Evolutionary conservation across 1,140 invertebrate genomes (phyloP), one percentile per base, ranked within the genome.

Genomic region (Drosophila busckii): DNA sequence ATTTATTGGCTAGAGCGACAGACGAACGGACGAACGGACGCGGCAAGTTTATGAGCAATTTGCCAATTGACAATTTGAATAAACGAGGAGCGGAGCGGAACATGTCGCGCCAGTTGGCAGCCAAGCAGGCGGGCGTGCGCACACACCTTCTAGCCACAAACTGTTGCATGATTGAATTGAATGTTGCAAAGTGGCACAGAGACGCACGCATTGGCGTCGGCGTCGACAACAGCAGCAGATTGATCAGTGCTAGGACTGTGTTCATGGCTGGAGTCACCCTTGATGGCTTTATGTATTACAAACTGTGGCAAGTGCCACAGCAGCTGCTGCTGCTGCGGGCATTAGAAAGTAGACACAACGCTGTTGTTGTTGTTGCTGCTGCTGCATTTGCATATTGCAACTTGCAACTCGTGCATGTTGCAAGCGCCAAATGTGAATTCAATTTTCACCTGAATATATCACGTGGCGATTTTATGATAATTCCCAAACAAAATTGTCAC

Each of bases 31-130:
- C 25, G 6, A 10, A n/a, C 26, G 10, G 41, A 1, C 16, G n/a
- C 4, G 6, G 56, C 32, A 73, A 71, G 62, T 71, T 71, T 68
- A 71, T 71, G 73, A 62, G 32, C 69, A 62, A 71, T 73, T 71
- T 67, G 62, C 55, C 69, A 68, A 41, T 15, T 40, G 31, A 44
- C 55, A 44, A 71, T 71, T 71, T 73, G 69, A 59, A 70, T 70
- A 64, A 61, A 41, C 28, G 34, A 50, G 17, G 45, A 64, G 31
- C 20, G 17, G 45, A 64, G 31, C 20, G 34, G 32, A 29, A 64
- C 50, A 8, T 23, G 25, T 38, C 38, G 34, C 22, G 44, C 25
- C 50, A 56, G 45, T 38, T 26, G 41, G 32, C 48, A 12, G 8
- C 42, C 0, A 22, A 19, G 22, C 10, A 19, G 15, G 4, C 32